A percentile compares a stretch with the other conserved stretches of the same genome.
Evolutionary conservation across 2,888 invertebrate genomes (phyloP).

Genomic region (Penaeus monodon): DNA sequence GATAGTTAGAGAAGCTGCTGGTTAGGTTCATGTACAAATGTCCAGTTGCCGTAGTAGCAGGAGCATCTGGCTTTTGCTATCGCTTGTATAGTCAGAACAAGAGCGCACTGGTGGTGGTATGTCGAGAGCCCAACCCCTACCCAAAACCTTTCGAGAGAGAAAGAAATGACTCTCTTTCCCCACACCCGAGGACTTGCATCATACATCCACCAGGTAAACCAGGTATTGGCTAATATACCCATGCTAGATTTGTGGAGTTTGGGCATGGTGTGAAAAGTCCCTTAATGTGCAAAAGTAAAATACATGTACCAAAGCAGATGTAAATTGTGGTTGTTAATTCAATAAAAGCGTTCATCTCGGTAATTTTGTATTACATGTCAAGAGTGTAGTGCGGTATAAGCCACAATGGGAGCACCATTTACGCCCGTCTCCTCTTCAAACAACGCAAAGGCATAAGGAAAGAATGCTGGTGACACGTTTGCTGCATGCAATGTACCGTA

Average conservation of each 20-base stretch:
- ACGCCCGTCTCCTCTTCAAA: too few species aligned
- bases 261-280: too few species aligned
- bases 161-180: not conserved
- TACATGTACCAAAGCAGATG: too few species aligned
- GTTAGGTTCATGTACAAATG: constrained; percentile 61
- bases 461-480: constrained; percentile 22
- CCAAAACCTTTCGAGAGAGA: not conserved
- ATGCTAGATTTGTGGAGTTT: too few species aligned
- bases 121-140: constrained; percentile 27
- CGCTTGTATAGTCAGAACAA: constrained; percentile 25
- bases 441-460: constrained; percentile 15
- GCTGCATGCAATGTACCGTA: constrained; percentile 23
- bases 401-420: too few species aligned
- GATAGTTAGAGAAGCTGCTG: constrained; percentile 42
- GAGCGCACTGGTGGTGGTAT: constrained; percentile 30
- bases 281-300: too few species aligned
- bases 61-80: constrained; percentile 48
- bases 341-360: too few species aligned
- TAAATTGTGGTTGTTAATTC: too few species aligned
- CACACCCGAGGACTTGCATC: not conserved
- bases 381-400: too few species aligned
- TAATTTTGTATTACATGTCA: too few species aligned
- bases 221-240: too few species aligned
- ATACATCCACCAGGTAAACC: not conserved
- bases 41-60: constrained; percentile 53